Percentiles rank a stretch among this genome's conserved stretches.
Conservation (phyloP, 1,140 invertebrate species). For the Tetramorium parvispinum region DNA sequence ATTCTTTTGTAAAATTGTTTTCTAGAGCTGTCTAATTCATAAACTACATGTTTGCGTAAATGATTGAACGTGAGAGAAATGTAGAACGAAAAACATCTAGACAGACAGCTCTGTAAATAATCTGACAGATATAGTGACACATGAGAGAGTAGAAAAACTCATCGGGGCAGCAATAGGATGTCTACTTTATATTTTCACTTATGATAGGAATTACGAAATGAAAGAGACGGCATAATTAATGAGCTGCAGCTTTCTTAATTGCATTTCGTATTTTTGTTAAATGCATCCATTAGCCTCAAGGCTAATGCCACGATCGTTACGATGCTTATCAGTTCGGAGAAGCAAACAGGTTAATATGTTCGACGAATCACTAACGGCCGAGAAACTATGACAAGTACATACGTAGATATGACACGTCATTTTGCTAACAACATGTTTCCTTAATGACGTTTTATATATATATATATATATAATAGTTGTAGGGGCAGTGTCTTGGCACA, state of each 20-base stretch:
- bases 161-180: background rate
- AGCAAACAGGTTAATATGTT: conserved; percentile 28
- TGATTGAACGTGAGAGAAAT: background rate
- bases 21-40: background rate
- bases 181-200: conserved; percentile 12
- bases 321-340: conserved; percentile 24
- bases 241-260: conserved; percentile 34
- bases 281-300: conserved; percentile 33
- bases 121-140: background rate
- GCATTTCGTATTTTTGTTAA: conserved; percentile 38
- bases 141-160: background rate
- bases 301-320: background rate
- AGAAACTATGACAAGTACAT: conserved; percentile 20
- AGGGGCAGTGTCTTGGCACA: background rate
- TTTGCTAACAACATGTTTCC: background rate
- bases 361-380: conserved; percentile 9
- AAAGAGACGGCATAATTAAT: conserved; percentile 46
- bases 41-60: background rate
- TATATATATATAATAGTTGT: too few relatives aligned
- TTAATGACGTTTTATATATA: background rate
- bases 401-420: background rate
- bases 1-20: background rate
- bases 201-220: conserved; percentile 1
- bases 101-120: background rate
- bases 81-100: background rate